Conservation (phyloP, 1,140 invertebrate genomes). For the Pteromalus puparum region DNA sequence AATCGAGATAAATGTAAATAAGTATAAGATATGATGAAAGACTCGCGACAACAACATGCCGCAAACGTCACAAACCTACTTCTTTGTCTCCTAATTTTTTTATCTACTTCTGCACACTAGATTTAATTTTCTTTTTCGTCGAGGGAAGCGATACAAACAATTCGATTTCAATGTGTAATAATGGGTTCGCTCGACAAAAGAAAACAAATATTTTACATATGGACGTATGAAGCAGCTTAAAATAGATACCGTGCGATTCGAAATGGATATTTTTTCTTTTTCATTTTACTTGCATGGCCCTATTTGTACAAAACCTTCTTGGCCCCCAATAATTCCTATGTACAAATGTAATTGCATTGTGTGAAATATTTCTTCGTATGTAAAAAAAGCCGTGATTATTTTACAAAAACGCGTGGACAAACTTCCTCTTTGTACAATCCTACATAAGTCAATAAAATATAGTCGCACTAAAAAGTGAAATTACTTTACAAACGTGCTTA, state of each 20-base stretch:
- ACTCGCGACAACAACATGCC: conserved; percentile 2
- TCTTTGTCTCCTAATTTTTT: conserved; percentile 9
- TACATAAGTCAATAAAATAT: conserved; percentile 3
- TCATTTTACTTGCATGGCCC: conserved; percentile 32
- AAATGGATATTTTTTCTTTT: conserved; percentile 15
- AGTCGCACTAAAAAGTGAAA: neutral
- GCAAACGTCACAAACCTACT: conserved; percentile 4
- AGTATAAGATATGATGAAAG: conserved; percentile 38
- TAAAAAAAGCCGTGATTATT: conserved; percentile 43
- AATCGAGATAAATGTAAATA: neutral
- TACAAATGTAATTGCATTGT: conserved; percentile 41
- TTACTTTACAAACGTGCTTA: conserved; percentile 2
- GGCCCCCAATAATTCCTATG: conserved; percentile 47
- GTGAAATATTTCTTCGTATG: conserved; percentile 12
- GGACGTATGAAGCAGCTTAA: conserved; percentile 45
- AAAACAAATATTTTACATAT: conserved; percentile 25
- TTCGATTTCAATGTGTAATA: conserved; percentile 7
- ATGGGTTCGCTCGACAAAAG: neutral
- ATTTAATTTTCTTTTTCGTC: neutral
- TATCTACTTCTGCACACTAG: conserved; percentile 10
- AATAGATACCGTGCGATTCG: conserved; percentile 23
- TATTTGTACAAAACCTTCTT: conserved; percentile 50
- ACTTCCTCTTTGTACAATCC: conserved; percentile 40
- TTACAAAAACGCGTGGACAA: conserved; percentile 35
- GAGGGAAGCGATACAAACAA: conserved; percentile 1